These are phyloP conservation scores for Epistrophe grossulariae DNA, from an alignment of 2,888 invertebrate genomes.

Conservation along the genomic window DNA sequence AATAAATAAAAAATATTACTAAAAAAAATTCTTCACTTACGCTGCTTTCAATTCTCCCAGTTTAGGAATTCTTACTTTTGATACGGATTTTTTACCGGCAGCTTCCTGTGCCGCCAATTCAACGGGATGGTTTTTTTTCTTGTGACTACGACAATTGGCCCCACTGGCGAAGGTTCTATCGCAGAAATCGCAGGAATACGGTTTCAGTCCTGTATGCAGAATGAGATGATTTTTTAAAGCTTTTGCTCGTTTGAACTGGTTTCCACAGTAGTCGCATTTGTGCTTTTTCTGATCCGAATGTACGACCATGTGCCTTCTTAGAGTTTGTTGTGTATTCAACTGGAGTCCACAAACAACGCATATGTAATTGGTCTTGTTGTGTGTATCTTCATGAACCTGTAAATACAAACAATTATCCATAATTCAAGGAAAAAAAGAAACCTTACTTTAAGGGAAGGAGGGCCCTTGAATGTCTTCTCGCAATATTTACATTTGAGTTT, in stretches of 20 bases:
- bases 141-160: constrained; percentile 83
- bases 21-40: constrained; percentile 77
- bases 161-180: constrained; percentile 83
- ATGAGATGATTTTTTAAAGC: constrained; percentile 83
- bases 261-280: constrained; percentile 81
- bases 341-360: constrained; percentile 81
- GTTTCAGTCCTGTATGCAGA: constrained; percentile 82
- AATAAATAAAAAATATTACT: neutral
- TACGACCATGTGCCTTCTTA: constrained; percentile 81
- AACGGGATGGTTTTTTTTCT: constrained; percentile 82
- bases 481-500: constrained; percentile 57
- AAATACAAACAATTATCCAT: neutral
- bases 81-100: constrained; percentile 79
- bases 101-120: constrained; percentile 83
- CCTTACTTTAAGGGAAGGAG: neutral
- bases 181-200: constrained; percentile 83
- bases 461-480: constrained; percentile 48
- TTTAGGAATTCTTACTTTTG: constrained; percentile 80
- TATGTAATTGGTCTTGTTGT: constrained; percentile 81
- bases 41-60: constrained; percentile 81
- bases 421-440: constrained; percentile 70
- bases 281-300: constrained; percentile 82
- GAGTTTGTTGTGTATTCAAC: constrained; percentile 80
- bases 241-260: constrained; percentile 82
- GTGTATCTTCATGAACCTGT: constrained; percentile 81